These are phyloP conservation scores for Gryllus bimaculatus DNA, from an alignment of 1,140 invertebrate genomes.

Conservation along the genomic window DNA sequence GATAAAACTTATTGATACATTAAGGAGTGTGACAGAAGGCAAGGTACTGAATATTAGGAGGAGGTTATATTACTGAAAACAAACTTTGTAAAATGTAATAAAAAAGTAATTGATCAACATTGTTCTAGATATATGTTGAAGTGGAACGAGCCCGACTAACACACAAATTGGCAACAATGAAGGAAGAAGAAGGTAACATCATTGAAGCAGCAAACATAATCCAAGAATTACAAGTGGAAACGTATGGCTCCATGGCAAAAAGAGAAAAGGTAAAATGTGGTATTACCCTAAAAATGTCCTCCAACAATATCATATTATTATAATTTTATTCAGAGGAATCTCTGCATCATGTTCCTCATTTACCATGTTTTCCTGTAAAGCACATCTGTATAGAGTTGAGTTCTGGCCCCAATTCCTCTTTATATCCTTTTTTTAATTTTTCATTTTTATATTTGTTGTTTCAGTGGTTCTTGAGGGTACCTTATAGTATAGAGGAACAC, in stretches of 20 bases:
- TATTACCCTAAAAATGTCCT: no score
- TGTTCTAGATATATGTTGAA: constrained; percentile 90
- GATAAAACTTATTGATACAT: constrained; percentile 91
- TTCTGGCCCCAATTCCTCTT: no score
- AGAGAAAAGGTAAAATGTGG: constrained; percentile 66
- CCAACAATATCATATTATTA: no score
- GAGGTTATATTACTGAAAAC: not conserved
- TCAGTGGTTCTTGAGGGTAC: no score
- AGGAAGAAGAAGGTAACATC: constrained; percentile 86
- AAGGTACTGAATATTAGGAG: constrained; percentile 51
- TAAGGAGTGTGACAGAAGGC: constrained; percentile 91
- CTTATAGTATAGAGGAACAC: no score
- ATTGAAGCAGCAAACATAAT: constrained; percentile 85
- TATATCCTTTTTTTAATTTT: no score
- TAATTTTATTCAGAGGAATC: no score
- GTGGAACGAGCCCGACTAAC: constrained; percentile 94
- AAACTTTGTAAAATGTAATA: not conserved
- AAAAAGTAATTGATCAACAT: not conserved
- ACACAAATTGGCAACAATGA: constrained; percentile 85
- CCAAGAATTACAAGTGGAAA: constrained; percentile 97
- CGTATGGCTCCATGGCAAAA: constrained; percentile 98
- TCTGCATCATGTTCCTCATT: no score
- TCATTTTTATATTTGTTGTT: no score
- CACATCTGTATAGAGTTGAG: no score
- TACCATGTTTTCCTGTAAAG: no score